Evolutionary conservation across 2,797 vertebrate species (phyloP).

Genomic region (Anableps anableps): DNA sequence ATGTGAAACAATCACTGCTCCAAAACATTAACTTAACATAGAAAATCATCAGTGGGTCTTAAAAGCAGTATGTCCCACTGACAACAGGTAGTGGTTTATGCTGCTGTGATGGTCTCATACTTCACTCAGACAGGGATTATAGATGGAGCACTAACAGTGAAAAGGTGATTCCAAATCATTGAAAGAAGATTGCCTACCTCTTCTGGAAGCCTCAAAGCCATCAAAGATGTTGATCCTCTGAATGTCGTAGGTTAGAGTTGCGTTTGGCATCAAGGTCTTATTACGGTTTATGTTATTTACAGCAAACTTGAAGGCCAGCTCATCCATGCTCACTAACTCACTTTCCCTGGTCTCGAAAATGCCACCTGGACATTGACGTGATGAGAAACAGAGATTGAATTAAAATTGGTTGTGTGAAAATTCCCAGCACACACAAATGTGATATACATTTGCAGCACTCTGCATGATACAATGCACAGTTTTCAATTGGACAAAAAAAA

Average conservation of each 20-base stretch:
- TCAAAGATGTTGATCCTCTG: constrained; percentile 98
- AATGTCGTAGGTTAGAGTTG: constrained; percentile 96
- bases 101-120: not conserved
- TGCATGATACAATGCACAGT: not conserved
- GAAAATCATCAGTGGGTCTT: not conserved
- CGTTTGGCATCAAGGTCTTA: constrained; percentile 96
- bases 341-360: constrained; percentile 98
- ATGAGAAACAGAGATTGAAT: not conserved
- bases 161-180: not conserved
- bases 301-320: constrained; percentile 98
- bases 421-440: not conserved
- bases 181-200: constrained; percentile 82
- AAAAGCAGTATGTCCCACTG: not conserved
- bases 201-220: constrained; percentile 96
- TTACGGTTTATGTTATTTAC: constrained; percentile 97
- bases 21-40: not conserved
- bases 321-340: constrained; percentile 93
- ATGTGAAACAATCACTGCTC: not conserved
- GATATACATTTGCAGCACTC: not conserved
- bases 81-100: not conserved
- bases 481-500: not conserved
- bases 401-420: not conserved
- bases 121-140: not conserved
- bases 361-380: constrained; percentile 84
- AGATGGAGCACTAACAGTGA: not conserved